phyloP scores from a whole-genome alignment of 2,888 invertebrate genomes.

The Xylota segnis region DNA sequence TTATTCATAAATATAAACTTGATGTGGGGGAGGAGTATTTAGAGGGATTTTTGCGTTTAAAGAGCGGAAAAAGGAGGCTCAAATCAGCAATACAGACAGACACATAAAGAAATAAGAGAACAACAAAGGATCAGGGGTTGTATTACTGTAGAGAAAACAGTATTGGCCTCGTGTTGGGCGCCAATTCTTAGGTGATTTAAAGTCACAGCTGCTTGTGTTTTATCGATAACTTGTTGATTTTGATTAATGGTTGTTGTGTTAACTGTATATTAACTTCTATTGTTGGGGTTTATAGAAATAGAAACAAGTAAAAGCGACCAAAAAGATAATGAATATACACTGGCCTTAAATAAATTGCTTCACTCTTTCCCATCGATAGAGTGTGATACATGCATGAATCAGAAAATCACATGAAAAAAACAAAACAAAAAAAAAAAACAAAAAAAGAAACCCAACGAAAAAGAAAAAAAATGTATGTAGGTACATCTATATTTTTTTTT shows the following conservation, averaged over 20 bases:
- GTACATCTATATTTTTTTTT: not conserved
- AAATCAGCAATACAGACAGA: conserved; percentile 41
- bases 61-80: conserved; percentile 38
- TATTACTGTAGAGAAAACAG: conserved; percentile 22
- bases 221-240: conserved; percentile 71
- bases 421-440: conserved; percentile 15
- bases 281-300: conserved; percentile 4
- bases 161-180: conserved; percentile 49
- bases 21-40: conserved; percentile 31
- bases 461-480: conserved; percentile 1
- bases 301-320: not conserved
- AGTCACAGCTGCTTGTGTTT: conserved; percentile 61
- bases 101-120: conserved; percentile 5
- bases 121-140: conserved; percentile 37
- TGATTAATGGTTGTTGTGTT: conserved; percentile 49
- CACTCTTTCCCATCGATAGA: conserved; percentile 40
- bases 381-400: conserved; percentile 62
- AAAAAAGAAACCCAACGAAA: conserved; percentile 34
- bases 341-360: conserved; percentile 65
- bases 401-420: conserved; percentile 55
- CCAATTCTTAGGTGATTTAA: conserved; percentile 43
- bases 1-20: conserved; percentile 57
- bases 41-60: conserved; percentile 33
- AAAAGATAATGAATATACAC: conserved; percentile 30
- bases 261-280: conserved; percentile 7